Conservation (phyloP, 2,113 vertebrate genomes). For the Pipra filicauda region DNA sequence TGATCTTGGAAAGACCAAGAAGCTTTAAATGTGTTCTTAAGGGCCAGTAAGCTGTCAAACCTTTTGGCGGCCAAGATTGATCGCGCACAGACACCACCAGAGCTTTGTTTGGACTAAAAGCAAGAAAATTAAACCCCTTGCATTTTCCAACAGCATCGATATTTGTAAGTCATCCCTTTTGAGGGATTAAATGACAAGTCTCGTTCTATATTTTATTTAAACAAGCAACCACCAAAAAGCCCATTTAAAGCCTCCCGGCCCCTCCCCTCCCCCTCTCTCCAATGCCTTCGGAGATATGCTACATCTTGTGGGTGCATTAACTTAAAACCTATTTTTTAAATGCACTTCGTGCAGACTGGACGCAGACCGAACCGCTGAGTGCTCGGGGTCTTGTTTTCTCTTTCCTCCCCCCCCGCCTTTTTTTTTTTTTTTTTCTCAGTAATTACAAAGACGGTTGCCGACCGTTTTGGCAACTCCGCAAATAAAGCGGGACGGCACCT, state of each 20-base stretch:
- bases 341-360: conserved; percentile 31
- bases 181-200: conserved; percentile 62
- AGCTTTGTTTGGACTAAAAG: conserved; percentile 99
- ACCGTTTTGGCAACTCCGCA: not conserved
- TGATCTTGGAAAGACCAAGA: conserved; percentile 91
- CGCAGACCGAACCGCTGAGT: not conserved
- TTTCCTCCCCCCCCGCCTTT: rapidly evolving
- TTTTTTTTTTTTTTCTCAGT: not conserved
- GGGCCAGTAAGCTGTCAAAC: conserved; percentile 99
- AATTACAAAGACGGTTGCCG: not conserved
- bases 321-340: conserved; percentile 61
- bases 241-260: conserved; percentile 54
- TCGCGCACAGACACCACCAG: conserved; percentile 87
- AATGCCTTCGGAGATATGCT: conserved; percentile 57
- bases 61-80: conserved; percentile 99
- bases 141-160: conserved; percentile 79
- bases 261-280: conserved; percentile 60
- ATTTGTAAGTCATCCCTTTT: conserved; percentile 71
- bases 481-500: not conserved
- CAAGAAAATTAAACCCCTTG: conserved; percentile 89
- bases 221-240: conserved; percentile 66
- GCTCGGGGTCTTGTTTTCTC: not conserved
- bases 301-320: conserved; percentile 63
- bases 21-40: conserved; percentile 97
- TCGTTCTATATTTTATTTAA: conserved; percentile 72